Base-by-base conservation (phyloP, 2,888 invertebrate species). In the Dasypolia templi region DNA sequence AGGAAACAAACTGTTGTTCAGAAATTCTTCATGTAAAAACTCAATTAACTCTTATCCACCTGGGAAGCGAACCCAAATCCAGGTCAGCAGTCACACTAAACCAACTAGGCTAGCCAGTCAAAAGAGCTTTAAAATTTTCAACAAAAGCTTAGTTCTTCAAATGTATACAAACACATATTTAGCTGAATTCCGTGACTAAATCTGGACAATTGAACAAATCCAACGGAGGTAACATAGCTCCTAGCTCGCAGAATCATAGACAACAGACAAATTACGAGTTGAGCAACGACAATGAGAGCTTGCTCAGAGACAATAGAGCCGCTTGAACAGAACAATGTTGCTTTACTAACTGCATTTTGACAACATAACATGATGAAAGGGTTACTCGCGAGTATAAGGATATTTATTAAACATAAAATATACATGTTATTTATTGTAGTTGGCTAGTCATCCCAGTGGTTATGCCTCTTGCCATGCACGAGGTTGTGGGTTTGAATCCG, bases 281-380 rank as follows among this genome's bases (percentile, higher is more conserved):
- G 63, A 44, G 68, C 75, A 86, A 83, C 49, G 19, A 75, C 86
- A 82, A 83, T 85, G 66, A 72, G 75, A 75, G 69, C 73, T 77
- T 72, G 83, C 61, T 46, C 59, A 58, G 39, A 83, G 64, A 86
- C 86, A 86, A 86, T 81, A 65, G 79, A 66, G 44, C 35, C 22
- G 75, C 72, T 63, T 74, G 67, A 65, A 74, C 80, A 69, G 53
- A 62, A 74, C 65, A 79, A 73, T 77, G 69, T 70, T 68, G 61
- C 42, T 55, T 71, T 75, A 66, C 44, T 39, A 70, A 74, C 56
- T 62, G 42, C 59, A 76, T 79, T 85, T 83, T 81, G 72, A 53
- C 85, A 75, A 66, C 39, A 35, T 11, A n/a, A 22, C 42, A 63
- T 82, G 66, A 70, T 63, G 83, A 76, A 79, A 81, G 72, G 62